Evolutionary conservation across 37 sponge, comb jelly and placozoan genomes (phyloP), one percentile per base, ranked within the genome.

Genomic region (Ephydatia muelleri): DNA sequence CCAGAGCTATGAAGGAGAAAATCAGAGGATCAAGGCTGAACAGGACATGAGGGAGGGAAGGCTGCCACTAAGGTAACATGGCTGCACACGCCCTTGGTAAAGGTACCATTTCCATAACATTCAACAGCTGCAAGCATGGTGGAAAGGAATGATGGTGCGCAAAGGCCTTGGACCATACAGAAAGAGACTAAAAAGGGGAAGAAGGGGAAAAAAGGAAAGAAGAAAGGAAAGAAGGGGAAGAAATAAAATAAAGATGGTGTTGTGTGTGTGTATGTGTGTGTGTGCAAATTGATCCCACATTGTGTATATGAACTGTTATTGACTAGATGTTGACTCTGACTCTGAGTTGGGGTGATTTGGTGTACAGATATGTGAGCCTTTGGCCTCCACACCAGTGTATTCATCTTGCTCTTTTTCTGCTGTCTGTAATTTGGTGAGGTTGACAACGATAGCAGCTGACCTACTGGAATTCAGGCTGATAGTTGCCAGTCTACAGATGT

Each of bases 71-170:
- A 89, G 92, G 96, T 97, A 65, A 57, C 57, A 57, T 43, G 6
- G 5, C 71, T 8, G 31, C 8, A 31, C 71, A 31, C n/a, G n/a
- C n/a, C 5, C 73, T 72, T 1, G 26, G 19, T 26, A 22, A 0
- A 16, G 14, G 34, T 72, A 21, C 73, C 28, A 5, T 23, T 14
- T 35, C 73, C 22, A 1, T 72, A 23, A 72, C 73, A 1, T 22
- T 38, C 70, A 19, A 0, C 49, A 97, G 97, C 31, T 99, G 34
- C 99, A 99, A 70, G 95, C 97, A 57, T 99, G 99, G 99, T 99
- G 99, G 99, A 77, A 86, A 68, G 97, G 99, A 31, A 71, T 93
- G 38, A 94, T 97, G 95, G 95, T 95, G 23, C 77, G 99, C 19
- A 92, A 94, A 49, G 70, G 86, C 5, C 78, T 99, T 4, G 97